A percentile compares a stretch with the other conserved stretches of the same genome.
phyloP scores from a whole-genome alignment of 2,888 invertebrate genomes.

The Venusia cambrica region DNA sequence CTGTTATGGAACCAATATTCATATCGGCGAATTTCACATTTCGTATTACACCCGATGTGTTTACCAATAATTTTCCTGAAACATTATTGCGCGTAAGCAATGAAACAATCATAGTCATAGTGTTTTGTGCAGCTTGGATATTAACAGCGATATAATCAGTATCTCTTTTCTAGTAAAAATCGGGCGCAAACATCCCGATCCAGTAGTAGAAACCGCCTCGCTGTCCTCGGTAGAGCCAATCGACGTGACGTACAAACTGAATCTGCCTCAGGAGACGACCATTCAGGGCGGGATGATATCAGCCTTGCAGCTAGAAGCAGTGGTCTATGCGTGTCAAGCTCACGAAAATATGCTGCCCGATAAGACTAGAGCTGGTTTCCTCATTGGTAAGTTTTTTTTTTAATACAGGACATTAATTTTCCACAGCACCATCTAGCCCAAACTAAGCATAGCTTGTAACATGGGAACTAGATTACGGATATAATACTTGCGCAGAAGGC shows the following conservation, averaged over 20 bases:
- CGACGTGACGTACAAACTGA: constrained; percentile 93
- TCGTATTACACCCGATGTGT: too few species aligned
- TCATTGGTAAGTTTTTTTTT: constrained; percentile 93
- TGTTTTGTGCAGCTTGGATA: too few species aligned
- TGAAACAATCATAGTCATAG: too few species aligned
- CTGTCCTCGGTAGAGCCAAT: constrained; percentile 97
- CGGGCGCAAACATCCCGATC: constrained; percentile 98
- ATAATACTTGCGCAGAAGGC: too few species aligned
- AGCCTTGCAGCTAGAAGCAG: constrained; percentile 97
- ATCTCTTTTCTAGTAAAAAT: constrained; percentile 86
- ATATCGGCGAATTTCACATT: too few species aligned
- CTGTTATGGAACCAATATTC: too few species aligned
- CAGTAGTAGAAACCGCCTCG: constrained; percentile 99
- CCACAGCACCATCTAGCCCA: too few species aligned
- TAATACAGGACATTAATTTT: too few species aligned
- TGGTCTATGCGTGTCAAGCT: constrained; percentile 98
- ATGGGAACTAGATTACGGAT: too few species aligned
- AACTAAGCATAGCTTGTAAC: too few species aligned
- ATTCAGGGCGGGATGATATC: constrained; percentile 93
- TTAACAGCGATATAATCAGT: constrained; percentile 5
- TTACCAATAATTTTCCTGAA: too few species aligned
- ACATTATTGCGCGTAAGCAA: too few species aligned
- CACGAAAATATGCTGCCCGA: constrained; percentile 95
- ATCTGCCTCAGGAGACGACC: constrained; percentile 91
- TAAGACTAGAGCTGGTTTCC: constrained; percentile 95